Percentiles rank a stretch among this genome's conserved stretches.
Conservation (phyloP, 2,113 vertebrate species). For the Ardeotis arabs region DNA sequence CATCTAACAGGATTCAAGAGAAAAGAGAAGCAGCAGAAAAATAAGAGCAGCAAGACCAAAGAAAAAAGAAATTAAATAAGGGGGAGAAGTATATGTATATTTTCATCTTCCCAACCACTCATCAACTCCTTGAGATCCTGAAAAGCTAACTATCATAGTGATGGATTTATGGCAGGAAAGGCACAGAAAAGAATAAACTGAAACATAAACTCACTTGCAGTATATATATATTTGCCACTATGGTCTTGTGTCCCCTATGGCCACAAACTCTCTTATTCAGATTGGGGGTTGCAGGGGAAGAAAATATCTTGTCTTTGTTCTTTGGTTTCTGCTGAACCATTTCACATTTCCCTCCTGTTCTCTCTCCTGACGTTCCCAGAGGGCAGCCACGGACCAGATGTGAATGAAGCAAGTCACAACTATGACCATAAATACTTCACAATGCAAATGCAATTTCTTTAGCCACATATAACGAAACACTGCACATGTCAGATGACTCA, state of each 20-base stretch:
- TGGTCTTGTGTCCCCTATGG: not conserved
- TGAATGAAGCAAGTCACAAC: constrained; percentile 64
- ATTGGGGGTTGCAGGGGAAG: not conserved
- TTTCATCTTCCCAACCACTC: not conserved
- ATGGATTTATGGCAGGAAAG: not conserved
- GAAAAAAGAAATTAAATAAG: not conserved
- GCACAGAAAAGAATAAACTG: not conserved
- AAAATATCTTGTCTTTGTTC: constrained; percentile 44
- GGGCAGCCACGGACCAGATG: constrained; percentile 58
- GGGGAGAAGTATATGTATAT: too few relatives aligned
- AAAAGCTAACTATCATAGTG: not conserved
- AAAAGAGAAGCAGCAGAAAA: not conserved
- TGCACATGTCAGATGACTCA: constrained; percentile 34
- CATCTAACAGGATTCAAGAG: not conserved
- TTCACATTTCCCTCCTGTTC: constrained; percentile 44
- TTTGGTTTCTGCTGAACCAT: constrained; percentile 25
- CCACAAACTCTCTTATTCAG: not conserved
- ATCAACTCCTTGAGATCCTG: not conserved
- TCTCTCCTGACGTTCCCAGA: constrained; percentile 28
- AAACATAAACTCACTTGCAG: not conserved
- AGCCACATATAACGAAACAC: not conserved
- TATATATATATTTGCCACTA: not conserved
- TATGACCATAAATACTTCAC: constrained; percentile 68
- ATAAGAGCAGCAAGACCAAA: not conserved
- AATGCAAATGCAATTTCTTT: constrained; percentile 48